These are phyloP conservation scores for Halichoeres trimaculatus DNA, from an alignment of 2,113 vertebrate genomes.

Conservation along the genomic window DNA sequence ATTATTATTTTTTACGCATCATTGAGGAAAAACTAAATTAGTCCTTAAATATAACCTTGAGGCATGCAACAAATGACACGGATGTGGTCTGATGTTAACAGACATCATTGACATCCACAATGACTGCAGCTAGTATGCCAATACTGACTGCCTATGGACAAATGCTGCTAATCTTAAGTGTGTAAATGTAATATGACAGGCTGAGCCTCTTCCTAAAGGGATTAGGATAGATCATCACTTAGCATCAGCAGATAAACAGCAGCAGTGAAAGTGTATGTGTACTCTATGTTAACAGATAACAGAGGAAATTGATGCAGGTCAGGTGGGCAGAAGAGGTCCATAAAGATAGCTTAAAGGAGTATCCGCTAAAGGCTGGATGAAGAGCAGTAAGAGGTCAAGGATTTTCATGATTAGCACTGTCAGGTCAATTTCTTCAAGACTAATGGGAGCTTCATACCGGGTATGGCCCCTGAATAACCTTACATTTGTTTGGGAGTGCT, in stretches of 20 bases:
- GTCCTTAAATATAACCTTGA: not conserved
- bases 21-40: not conserved
- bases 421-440: conserved; percentile 18
- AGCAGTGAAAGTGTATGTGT: not conserved
- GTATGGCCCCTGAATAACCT: not conserved
- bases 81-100: not conserved
- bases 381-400: conserved; percentile 32
- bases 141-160: not conserved
- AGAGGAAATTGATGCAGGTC: not conserved
- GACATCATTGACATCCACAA: not conserved
- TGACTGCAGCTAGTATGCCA: not conserved
- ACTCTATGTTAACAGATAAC: not conserved
- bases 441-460: conserved; percentile 23
- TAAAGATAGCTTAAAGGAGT: not conserved
- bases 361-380: conserved; percentile 2
- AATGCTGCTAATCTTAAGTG: not conserved
- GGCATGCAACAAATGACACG: not conserved
- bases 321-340: not conserved
- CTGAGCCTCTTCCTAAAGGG: not conserved
- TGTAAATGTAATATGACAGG: not conserved
- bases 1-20: not conserved
- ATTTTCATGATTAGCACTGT: conserved; percentile 23
- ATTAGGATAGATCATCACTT: not conserved
- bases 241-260: not conserved
- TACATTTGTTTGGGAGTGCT: conserved; percentile 3